Evolutionary conservation across 2,888 invertebrate genomes (phyloP).

Genomic region (Acrobasis consociella): DNA sequence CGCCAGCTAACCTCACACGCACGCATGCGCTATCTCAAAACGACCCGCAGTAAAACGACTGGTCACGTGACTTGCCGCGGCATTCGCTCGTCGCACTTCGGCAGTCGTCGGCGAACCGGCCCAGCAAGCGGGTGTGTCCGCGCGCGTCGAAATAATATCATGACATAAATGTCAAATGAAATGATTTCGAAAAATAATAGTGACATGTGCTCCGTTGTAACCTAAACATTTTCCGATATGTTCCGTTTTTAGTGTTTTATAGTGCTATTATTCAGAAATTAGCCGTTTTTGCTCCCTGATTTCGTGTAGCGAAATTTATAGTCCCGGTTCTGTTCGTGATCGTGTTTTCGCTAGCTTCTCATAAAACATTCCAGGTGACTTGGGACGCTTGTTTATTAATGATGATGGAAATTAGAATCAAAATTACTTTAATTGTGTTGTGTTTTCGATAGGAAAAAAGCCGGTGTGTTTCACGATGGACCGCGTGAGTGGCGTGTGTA

Average conservation of each 20-base stretch:
- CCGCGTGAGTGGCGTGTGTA: conserved; percentile 78
- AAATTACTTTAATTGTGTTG: conserved; percentile 50
- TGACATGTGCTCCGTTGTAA: conserved; percentile 65
- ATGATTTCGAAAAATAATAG: conserved; percentile 70
- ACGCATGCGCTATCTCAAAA: conserved; percentile 77
- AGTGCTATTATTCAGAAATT: conserved; percentile 44
- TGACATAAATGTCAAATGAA: conserved; percentile 73
- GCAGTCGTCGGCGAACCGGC: conserved; percentile 73
- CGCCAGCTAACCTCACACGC: conserved; percentile 57
- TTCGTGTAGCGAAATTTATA: conserved; percentile 67
- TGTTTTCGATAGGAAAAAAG: conserved; percentile 44
- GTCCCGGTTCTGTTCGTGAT: conserved; percentile 63
- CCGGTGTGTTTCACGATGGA: conserved; percentile 68
- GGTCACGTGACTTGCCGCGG: conserved; percentile 83
- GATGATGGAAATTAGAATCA: conserved; percentile 47
- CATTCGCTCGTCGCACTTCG: conserved; percentile 79
- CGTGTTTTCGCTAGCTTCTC: conserved; percentile 67
- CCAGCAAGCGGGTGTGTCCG: conserved; percentile 52
- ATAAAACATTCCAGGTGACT: conserved; percentile 58
- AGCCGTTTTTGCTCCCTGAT: conserved; percentile 50
- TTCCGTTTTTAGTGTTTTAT: conserved; percentile 46
- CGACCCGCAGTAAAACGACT: conserved; percentile 83
- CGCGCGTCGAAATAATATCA: conserved; percentile 50
- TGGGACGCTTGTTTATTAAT: conserved; percentile 44
- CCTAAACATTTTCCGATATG: conserved; percentile 54